Percentiles rank a stretch among this genome's conserved stretches.
Conservation (phyloP, 2,797 vertebrate species). For the Trachurus trachurus region DNA sequence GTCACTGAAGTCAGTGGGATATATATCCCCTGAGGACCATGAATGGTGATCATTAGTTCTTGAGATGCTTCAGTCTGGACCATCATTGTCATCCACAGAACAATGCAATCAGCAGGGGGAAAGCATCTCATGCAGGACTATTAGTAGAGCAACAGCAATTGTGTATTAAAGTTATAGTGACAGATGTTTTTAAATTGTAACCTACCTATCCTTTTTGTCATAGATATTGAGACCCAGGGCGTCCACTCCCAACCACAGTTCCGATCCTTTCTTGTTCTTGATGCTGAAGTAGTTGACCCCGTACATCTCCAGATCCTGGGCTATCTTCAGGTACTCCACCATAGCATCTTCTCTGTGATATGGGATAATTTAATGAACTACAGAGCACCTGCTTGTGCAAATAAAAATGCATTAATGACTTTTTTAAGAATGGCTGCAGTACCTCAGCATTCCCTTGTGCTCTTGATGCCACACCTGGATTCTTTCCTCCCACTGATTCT, state of each 20-base stretch:
- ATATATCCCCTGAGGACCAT: neutral
- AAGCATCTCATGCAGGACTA: too few species aligned
- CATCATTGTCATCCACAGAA: too few species aligned
- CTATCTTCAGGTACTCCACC: constrained; percentile 97
- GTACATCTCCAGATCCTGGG: constrained; percentile 98
- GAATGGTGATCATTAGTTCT: too few species aligned
- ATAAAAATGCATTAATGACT: constrained; percentile 5
- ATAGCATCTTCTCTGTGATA: constrained; percentile 93
- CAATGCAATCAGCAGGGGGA: too few species aligned
- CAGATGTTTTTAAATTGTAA: neutral
- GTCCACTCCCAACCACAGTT: constrained; percentile 96
- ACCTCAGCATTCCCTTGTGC: constrained; percentile 96
- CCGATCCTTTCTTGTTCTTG: constrained; percentile 98
- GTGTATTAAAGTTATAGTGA: neutral
- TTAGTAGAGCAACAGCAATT: neutral
- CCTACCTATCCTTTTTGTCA: constrained; percentile 95
- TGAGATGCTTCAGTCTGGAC: neutral
- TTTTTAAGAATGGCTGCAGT: constrained; percentile 41
- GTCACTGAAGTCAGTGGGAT: neutral
- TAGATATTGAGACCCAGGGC: constrained; percentile 98
- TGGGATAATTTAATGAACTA: constrained; percentile 13
- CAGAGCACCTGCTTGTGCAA: constrained; percentile 6
- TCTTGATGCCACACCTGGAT: constrained; percentile 98
- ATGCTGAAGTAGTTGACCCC: constrained; percentile 98
- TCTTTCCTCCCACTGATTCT: constrained; percentile 97